phyloP scores from a whole-genome alignment of 2,888 invertebrate genomes.

The Trypoxylon attenuatum region DNA sequence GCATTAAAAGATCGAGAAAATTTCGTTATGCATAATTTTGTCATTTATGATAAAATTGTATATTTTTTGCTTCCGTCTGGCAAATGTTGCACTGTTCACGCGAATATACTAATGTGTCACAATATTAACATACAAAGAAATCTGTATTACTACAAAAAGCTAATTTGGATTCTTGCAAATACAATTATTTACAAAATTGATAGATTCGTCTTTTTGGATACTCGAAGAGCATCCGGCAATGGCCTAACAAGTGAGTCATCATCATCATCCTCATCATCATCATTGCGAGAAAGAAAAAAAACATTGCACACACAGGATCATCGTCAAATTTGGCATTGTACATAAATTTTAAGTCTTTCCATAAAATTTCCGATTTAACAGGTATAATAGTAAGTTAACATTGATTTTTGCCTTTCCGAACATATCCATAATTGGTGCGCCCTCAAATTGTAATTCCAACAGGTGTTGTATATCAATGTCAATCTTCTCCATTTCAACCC shows the following conservation, averaged over 20 bases:
- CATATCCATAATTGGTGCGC: constrained; percentile 84
- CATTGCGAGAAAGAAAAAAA: constrained; percentile 10
- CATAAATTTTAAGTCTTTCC: constrained; percentile 74
- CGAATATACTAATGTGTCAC: constrained; percentile 29
- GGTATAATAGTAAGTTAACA: constrained; percentile 84
- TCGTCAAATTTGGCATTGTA: neutral
- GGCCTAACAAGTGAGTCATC: constrained; percentile 3
- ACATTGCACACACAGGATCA: constrained; percentile 26
- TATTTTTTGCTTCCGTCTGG: too few species aligned
- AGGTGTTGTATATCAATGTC: constrained; percentile 84
- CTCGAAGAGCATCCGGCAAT: neutral
- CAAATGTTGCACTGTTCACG: constrained; percentile 45
- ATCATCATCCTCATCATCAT: too few species aligned
- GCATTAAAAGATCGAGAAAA: too few species aligned
- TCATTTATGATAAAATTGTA: too few species aligned
- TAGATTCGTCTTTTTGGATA: constrained; percentile 6
- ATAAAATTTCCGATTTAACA: constrained; percentile 86
- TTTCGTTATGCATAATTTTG: too few species aligned
- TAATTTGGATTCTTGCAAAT: constrained; percentile 40
- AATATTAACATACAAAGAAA: constrained; percentile 44
- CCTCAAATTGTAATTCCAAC: constrained; percentile 85
- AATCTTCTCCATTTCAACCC: constrained; percentile 84
- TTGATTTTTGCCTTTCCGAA: constrained; percentile 88
- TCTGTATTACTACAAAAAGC: constrained; percentile 54
- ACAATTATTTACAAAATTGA: constrained; percentile 52